Evolutionary conservation across 2,113 vertebrate genomes (phyloP), one percentile per base, ranked within the genome.

Genomic region (Pygoscelis antarcticus): DNA sequence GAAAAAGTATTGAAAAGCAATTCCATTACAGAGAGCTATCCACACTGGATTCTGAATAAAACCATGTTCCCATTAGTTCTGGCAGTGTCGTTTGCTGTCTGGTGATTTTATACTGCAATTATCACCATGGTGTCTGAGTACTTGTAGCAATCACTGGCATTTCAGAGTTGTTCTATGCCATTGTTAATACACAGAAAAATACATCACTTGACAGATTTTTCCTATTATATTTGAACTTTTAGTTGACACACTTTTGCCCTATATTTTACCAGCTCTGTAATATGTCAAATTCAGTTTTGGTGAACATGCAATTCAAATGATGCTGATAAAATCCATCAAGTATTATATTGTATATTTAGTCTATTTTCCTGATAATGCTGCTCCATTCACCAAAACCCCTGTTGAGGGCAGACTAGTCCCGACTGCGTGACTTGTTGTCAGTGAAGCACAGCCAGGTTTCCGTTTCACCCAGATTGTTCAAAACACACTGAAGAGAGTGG

Each of bases 31-130:
- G 74, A 83, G 16, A 70, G 77, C 36, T n/a, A 5, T 55, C 46
- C 0, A 0, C 29, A 15, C 44, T 38, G 26, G 34, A 13, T 69
- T 90, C 93, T 54, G 65, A 76, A 87, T 79, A 71, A 82, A 95
- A 18, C 23, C 21, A 5, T 66, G 66, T 79, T 87, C 75, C 58
- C 42, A 60, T 96, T 94, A 88, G 82, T 94, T 93, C 87, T 11
- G 0, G 84, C 87, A 91, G 57, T 77, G 68, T 85, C 89, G 51
- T 90, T 95, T 97, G 68, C 81, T 82, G 36, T 85, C 93, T 88
- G 42, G 62, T 8, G 27, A 69, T 93, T 95, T 96, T 91, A 79
- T 65, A 76, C 80, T 79, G 65, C 65, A 96, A 68, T 95, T 95
- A 95, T 95, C 94, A 82, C 86, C 27, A 1, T 55, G 74, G 77